Evolutionary conservation across 2,888 invertebrate species (phyloP), one percentile per base, ranked within the genome.

Genomic region (Oscheius myriophilus): DNA sequence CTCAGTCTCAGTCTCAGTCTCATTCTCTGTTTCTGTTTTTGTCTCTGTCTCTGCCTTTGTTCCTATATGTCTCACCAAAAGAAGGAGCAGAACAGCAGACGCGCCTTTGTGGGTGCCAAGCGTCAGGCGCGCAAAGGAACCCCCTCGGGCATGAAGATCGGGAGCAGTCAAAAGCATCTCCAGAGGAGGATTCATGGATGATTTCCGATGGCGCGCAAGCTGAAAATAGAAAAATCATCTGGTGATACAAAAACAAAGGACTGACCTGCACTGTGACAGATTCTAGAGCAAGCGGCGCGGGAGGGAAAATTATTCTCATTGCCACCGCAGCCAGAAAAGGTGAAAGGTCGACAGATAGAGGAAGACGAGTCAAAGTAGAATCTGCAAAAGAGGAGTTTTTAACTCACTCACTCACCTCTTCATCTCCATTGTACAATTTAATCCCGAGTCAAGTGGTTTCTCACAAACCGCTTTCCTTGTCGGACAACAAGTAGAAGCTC

Each of bases 191-290:
- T 55, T 75, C 75, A 59, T 82, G 82, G 18, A 79, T 70, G 14
- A 83, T 73, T 69, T 83, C 83, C 0, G 80, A 78, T 25, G 80
- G 72, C 9, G 83, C 76, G 63, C 83, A 83, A 1, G 82, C 82
- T 80, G 68, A 46, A 77, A 63, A 26, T 39, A 23, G 18, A 12
- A 39, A 9, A 9, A 41, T 33, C 11, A 18, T 39, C 33, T 26
- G 12, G 11, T 6, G 18, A 49, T 4, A 49, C 6, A 21, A 9
- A 46, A 4, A n/a, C 21, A 41, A 67, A n/a, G n/a, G n/a, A 11
- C 33, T 64, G 1, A 82, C 82, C 78, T 39, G 82, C 82, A 58
- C 82, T 78, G 39, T 79, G 73, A 67, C 83, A 83, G 53, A 80
- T 80, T 51, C 80, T 76, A 55, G 71, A 75, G 58, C 83, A 83